phyloP scores from a whole-genome alignment of 2,797 vertebrate species.

The Hirundo rustica region DNA sequence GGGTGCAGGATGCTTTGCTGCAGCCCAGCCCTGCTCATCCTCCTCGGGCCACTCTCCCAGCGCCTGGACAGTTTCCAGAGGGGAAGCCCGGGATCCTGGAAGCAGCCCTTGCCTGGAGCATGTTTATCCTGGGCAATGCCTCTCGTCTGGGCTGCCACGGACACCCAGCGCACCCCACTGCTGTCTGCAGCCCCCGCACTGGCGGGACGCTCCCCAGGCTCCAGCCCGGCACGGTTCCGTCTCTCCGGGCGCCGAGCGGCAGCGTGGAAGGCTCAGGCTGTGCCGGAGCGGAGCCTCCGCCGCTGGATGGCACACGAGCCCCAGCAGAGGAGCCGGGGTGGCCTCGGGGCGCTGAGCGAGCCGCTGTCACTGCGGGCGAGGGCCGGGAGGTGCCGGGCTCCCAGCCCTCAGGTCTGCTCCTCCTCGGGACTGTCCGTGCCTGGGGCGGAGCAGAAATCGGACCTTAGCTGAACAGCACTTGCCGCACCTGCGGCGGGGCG shows the following conservation, averaged over 20 bases:
- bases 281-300: neutral
- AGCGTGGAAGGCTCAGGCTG: neutral
- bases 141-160: too few species aligned
- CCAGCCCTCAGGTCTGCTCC: neutral
- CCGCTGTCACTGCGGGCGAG: neutral
- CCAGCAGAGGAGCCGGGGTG: neutral
- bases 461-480: neutral
- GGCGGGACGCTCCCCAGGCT: neutral
- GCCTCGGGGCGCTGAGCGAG: neutral
- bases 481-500: neutral
- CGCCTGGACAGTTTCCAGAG: neutral
- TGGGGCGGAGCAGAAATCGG: neutral
- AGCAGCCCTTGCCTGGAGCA: neutral
- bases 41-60: neutral
- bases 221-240: neutral
- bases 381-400: neutral
- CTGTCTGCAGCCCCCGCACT: neutral
- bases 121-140: neutral
- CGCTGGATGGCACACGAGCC: conserved; percentile 41
- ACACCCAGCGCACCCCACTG: neutral
- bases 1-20: neutral
- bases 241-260: neutral
- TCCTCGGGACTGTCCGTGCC: neutral
- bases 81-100: neutral
- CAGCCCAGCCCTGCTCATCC: neutral